These are phyloP conservation scores for Manacus vitellinus DNA, from an alignment of 2,113 vertebrate species.

Conservation along the genomic window DNA sequence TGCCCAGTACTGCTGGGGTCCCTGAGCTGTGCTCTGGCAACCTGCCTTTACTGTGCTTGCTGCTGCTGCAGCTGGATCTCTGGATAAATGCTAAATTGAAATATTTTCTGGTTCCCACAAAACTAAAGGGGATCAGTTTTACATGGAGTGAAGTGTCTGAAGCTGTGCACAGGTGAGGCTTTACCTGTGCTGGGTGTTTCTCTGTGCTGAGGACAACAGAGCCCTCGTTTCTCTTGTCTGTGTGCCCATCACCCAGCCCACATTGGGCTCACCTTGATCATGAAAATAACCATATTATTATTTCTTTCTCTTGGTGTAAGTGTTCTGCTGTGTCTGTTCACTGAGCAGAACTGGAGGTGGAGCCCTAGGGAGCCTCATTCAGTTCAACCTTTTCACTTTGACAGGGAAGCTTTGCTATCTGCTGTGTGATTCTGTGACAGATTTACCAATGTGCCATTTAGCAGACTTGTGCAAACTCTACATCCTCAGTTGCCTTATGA, in stretches of 20 bases:
- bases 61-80: not conserved
- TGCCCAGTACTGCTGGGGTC: fast-evolving
- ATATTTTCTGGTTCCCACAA: not conserved
- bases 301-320: not conserved
- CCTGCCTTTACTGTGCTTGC: not conserved
- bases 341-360: not conserved
- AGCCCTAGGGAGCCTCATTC: not conserved
- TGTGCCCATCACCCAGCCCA: fast-evolving
- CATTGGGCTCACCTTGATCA: not conserved
- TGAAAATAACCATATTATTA: not conserved
- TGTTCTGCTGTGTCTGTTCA: not conserved
- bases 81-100: not conserved
- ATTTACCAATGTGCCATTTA: not conserved
- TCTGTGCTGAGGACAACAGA: not conserved
- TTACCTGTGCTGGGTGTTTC: not conserved
- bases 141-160: not conserved
- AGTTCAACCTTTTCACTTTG: not conserved
- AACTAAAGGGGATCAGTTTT: not conserved
- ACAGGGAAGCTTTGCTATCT: not conserved
- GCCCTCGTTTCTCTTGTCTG: not conserved
- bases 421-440: not conserved
- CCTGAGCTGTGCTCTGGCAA: not conserved
- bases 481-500: not conserved
- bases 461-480: not conserved
- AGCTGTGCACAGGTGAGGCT: not conserved